Conservation (phyloP, 2,797 vertebrate species). For the Oceanodroma leucorhoa region DNA sequence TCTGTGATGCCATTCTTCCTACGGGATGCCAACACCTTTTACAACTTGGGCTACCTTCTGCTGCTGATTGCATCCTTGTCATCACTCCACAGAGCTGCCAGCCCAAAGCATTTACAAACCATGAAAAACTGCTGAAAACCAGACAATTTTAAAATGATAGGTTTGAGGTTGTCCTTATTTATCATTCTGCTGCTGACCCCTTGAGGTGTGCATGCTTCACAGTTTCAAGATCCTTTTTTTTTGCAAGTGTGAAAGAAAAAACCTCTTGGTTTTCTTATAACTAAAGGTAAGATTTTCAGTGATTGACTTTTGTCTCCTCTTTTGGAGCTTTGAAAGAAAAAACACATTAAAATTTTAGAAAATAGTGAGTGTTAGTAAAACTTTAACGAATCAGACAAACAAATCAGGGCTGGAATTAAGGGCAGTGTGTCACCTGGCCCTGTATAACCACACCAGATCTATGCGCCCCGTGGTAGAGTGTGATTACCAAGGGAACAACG, state of each 20-base stretch:
- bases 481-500: neutral
- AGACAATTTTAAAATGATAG: neutral
- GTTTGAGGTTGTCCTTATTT: neutral
- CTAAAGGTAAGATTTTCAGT: neutral
- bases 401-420: neutral
- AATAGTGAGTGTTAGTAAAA: neutral
- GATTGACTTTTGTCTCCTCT: neutral
- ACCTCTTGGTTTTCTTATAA: accelerated
- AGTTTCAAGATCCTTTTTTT: neutral
- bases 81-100: neutral
- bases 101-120: neutral
- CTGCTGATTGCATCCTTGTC: neutral
- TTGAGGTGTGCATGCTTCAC: neutral
- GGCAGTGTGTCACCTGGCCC: neutral
- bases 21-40: neutral
- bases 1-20: neutral
- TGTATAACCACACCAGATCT: neutral
- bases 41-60: neutral
- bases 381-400: neutral
- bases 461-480: neutral
- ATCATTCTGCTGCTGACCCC: neutral
- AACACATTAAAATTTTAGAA: neutral
- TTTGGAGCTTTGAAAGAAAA: neutral
- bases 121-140: neutral
- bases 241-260: neutral